phyloP scores from a whole-genome alignment of 2,113 vertebrate genomes.

The Menidia beryllina region DNA sequence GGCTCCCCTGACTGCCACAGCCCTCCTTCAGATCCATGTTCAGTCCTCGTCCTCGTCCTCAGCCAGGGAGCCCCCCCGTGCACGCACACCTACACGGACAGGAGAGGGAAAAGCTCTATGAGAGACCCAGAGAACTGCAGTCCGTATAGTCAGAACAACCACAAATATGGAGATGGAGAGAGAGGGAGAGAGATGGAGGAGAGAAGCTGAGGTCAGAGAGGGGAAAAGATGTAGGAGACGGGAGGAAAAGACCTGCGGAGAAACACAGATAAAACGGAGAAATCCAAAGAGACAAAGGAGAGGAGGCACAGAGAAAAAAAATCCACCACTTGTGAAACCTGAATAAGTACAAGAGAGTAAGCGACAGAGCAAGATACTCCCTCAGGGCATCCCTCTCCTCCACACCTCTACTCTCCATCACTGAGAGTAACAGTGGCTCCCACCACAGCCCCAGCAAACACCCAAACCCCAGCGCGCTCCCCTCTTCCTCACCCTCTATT shows the following conservation, averaged over 20 bases:
- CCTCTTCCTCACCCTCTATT: constrained; percentile 15
- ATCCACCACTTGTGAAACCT: constrained; percentile 19
- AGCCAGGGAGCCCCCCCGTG: constrained; percentile 47
- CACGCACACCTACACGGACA: constrained; percentile 62
- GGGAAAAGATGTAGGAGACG: fast-evolving
- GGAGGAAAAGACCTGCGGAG: constrained; percentile 12
- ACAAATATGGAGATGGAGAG: background rate
- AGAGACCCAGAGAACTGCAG: background rate
- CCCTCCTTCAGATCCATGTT: constrained; percentile 96
- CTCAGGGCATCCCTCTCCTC: constrained; percentile 69
- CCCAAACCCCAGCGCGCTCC: constrained; percentile 37
- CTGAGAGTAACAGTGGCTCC: constrained; percentile 55
- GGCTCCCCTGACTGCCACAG: constrained; percentile 88
- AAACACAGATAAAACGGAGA: background rate
- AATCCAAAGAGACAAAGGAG: constrained; percentile 13
- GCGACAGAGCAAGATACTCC: constrained; percentile 54
- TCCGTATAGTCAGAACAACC: background rate
- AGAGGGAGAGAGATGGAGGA: background rate
- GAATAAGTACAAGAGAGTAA: constrained; percentile 28
- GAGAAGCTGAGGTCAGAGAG: background rate
- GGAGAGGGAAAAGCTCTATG: constrained; percentile 13
- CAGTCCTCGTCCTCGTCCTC: constrained; percentile 61
- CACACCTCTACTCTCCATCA: constrained; percentile 63
- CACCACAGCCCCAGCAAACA: constrained; percentile 36
- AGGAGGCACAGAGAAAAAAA: background rate